phyloP scores from a whole-genome alignment of 2,797 vertebrate genomes.

The Todus mexicanus region DNA sequence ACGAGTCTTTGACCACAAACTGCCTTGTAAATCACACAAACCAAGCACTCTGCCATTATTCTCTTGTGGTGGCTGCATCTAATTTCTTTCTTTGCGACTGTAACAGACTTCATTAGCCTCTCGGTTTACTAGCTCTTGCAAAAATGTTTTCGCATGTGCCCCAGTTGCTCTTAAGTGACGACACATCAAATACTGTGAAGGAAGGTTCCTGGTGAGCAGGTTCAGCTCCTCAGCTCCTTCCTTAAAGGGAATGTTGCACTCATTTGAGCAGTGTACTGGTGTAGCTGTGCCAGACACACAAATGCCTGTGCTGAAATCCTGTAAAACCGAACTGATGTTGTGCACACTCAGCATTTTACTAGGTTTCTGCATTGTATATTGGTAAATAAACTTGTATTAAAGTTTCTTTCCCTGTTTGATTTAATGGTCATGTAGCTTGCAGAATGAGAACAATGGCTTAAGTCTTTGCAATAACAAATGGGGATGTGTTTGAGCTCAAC shows the following conservation, averaged over 20 bases:
- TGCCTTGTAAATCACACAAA: not conserved
- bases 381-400: slow-evolving; percentile 48
- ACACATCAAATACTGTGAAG: not conserved
- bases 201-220: not conserved
- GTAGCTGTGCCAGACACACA: not conserved
- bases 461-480: not conserved
- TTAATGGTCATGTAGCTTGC: not conserved
- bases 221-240: not conserved
- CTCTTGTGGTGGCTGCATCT: accelerated
- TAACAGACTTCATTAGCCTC: not conserved
- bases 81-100: not conserved
- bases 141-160: not conserved
- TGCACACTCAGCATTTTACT: slow-evolving; percentile 19
- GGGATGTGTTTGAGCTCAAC: not conserved
- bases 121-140: not conserved
- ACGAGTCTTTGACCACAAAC: not conserved
- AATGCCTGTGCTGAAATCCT: not conserved
- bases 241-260: slow-evolving; percentile 30
- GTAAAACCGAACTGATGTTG: not conserved
- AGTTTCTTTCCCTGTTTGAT: not conserved
- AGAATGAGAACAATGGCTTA: accelerated
- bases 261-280: not conserved
- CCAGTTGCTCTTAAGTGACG: not conserved
- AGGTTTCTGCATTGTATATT: slow-evolving; percentile 35
- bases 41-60: not conserved